A percentile compares a stretch with the other conserved stretches of the same genome.
phyloP scores from a whole-genome alignment of 2,888 invertebrate genomes.

The Scrobipalpa atriplicella region DNA sequence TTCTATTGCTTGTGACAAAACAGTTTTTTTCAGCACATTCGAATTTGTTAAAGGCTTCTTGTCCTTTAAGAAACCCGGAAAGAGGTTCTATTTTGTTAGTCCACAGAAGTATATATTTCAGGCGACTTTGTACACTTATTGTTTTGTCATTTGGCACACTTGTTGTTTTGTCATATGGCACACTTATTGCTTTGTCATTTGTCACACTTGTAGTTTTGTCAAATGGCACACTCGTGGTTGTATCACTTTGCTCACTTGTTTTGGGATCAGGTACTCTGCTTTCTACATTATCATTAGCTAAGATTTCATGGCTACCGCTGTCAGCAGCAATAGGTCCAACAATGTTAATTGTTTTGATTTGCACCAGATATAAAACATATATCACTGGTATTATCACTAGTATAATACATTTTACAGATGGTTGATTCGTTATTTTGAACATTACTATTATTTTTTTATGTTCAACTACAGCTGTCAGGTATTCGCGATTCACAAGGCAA shows the following conservation, averaged over 20 bases:
- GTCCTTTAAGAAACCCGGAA: neutral
- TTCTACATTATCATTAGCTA: neutral
- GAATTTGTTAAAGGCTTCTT: neutral
- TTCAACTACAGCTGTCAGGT: neutral
- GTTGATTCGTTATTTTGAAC: neutral
- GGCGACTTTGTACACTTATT: neutral
- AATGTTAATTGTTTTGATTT: neutral
- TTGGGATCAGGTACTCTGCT: neutral
- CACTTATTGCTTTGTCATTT: no score
- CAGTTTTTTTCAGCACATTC: neutral
- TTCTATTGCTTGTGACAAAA: neutral
- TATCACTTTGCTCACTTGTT: neutral
- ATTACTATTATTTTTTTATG: neutral
- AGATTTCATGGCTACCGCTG: neutral
- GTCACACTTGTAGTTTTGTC: neutral
- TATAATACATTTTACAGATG: neutral
- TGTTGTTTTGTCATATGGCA: neutral
- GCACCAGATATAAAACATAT: neutral
- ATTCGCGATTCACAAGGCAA: neutral
- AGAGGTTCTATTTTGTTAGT: neutral
- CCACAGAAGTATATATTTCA: neutral
- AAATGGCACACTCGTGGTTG: neutral
- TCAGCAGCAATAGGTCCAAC: neutral
- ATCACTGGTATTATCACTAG: neutral
- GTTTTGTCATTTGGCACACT: neutral